Evolutionary conservation across 2,797 vertebrate genomes (phyloP).

Genomic region (Rhodeus uyekii): DNA sequence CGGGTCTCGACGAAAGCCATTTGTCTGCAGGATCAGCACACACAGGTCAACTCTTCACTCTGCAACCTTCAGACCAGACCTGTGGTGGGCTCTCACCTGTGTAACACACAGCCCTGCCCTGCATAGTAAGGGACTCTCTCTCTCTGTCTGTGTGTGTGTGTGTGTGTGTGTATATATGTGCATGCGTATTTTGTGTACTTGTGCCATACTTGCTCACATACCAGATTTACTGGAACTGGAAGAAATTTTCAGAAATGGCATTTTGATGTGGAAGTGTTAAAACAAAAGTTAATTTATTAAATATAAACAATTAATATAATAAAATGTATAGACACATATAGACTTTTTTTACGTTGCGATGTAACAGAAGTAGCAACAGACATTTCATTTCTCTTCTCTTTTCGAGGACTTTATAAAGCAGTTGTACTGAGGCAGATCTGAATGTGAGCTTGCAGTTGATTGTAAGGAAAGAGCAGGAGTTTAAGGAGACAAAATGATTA

Average conservation of each 20-base stretch:
- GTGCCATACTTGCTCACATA: not conserved
- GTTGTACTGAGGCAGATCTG: not conserved
- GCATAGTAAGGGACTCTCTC: constrained; percentile 83
- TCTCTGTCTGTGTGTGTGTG: not conserved
- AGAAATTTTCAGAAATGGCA: not conserved
- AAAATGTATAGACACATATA: too few relatives aligned
- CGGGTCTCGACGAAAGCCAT: constrained; percentile 87
- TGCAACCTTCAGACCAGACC: constrained; percentile 83
- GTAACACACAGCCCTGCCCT: constrained; percentile 91
- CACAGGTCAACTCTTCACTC: constrained; percentile 87
- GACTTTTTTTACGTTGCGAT: too few relatives aligned
- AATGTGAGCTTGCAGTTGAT: not conserved
- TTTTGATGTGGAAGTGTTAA: not conserved
- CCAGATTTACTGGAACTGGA: not conserved
- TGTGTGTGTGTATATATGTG: constrained; percentile 4
- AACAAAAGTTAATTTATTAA: not conserved
- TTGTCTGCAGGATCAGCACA: constrained; percentile 89
- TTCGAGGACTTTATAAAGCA: not conserved
- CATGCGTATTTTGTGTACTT: not conserved
- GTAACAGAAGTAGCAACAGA: too few relatives aligned
- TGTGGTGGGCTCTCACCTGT: constrained; percentile 82
- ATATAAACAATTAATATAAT: not conserved
- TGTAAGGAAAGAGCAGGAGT: not conserved
- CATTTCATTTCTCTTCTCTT: too few relatives aligned
- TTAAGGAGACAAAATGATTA: not conserved